Conservation (phyloP, 2,113 vertebrate genomes). For the Rhodinocichla rosea region DNA sequence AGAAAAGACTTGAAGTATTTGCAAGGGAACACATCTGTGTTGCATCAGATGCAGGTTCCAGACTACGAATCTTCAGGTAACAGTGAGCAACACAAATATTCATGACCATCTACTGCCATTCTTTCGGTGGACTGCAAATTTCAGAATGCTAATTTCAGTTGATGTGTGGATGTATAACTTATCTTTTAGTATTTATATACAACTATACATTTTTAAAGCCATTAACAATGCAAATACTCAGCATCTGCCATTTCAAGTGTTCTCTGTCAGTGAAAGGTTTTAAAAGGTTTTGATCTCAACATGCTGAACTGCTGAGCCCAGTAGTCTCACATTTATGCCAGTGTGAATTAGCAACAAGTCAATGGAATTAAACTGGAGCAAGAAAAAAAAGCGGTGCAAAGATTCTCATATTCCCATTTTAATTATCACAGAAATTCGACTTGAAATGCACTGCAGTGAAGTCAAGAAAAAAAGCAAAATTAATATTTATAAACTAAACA, state of each 20-base stretch:
- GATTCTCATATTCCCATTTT: background rate
- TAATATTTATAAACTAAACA: background rate
- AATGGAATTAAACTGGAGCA: background rate
- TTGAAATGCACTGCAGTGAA: background rate
- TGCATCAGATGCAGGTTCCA: background rate
- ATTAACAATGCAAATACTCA: constrained; percentile 2
- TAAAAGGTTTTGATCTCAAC: constrained; percentile 29
- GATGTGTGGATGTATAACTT: background rate
- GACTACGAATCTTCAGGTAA: background rate
- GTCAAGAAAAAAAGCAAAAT: background rate
- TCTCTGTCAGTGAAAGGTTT: constrained; percentile 8
- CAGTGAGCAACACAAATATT: constrained; percentile 8
- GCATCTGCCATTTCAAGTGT: constrained; percentile 16
- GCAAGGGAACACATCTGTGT: constrained; percentile 19
- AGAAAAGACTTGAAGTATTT: background rate
- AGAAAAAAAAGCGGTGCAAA: background rate
- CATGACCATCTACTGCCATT: constrained; percentile 31
- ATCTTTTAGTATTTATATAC: background rate
- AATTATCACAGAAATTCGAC: background rate
- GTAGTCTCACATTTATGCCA: background rate
- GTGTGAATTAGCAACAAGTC: constrained; percentile 9
- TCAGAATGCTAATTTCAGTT: constrained; percentile 8
- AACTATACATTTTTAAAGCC: background rate
- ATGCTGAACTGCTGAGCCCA: background rate
- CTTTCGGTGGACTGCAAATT: constrained; percentile 17